Percentiles rank a stretch among this genome's conserved stretches.
These are phyloP conservation scores for Mystacides longicornis DNA, from an alignment of 2,888 invertebrate genomes.

Conservation along the genomic window DNA sequence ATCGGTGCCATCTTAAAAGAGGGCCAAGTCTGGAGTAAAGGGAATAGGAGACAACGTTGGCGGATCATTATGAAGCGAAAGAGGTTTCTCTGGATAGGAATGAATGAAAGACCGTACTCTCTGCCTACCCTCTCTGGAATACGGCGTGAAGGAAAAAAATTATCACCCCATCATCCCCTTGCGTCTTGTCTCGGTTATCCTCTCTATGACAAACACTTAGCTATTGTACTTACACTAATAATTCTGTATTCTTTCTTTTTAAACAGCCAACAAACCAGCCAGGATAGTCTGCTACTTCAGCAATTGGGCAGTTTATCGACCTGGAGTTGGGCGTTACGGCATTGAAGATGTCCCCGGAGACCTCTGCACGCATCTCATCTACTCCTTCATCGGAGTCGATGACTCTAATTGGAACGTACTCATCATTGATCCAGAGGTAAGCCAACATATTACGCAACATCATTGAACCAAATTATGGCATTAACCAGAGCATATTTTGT, in stretches of 20 bases:
- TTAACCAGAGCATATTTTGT: neutral
- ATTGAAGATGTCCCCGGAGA: conserved; percentile 77
- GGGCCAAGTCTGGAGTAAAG: no score
- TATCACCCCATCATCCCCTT: no score
- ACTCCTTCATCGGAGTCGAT: conserved; percentile 82
- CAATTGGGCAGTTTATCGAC: conserved; percentile 82
- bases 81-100: no score
- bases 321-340: conserved; percentile 73
- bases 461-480: neutral
- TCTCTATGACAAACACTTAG: no score
- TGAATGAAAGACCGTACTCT: no score
- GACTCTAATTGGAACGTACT: conserved; percentile 70
- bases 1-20: no score
- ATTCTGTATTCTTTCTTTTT: neutral
- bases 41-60: no score
- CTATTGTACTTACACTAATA: no score
- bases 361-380: conserved; percentile 78
- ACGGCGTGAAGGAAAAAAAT: no score
- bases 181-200: no score
- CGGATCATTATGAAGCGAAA: no score
- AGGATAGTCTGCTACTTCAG: conserved; percentile 58
- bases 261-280: conserved; percentile 33
- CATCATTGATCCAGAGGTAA: conserved; percentile 73
- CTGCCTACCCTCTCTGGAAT: no score
- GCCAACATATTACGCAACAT: neutral